These are phyloP conservation scores for Lytechinus pictus DNA, from an alignment of 35 echinoderm and acorn worm species.

Conservation along the genomic window DNA sequence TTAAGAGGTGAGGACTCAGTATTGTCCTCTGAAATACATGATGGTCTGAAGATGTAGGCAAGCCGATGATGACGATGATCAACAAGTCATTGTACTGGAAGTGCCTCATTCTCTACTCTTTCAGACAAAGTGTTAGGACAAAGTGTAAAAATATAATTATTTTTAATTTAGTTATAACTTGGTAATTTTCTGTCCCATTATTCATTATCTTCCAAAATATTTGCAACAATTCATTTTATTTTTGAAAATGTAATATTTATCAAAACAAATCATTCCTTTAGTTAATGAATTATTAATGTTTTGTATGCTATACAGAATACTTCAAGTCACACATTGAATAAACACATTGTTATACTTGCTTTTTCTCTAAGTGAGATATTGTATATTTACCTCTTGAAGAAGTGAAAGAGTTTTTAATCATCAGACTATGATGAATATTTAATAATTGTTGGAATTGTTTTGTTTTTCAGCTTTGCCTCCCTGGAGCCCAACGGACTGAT, in stretches of 20 bases:
- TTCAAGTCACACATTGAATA: not conserved
- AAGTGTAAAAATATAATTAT: too few relatives aligned
- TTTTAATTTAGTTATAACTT: too few relatives aligned
- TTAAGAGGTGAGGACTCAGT: not conserved
- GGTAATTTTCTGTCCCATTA: not conserved
- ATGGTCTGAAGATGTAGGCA: not conserved
- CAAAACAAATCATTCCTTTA: not conserved
- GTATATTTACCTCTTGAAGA: too few relatives aligned
- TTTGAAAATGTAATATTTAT: not conserved
- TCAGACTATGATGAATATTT: not conserved
- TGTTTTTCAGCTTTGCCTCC: conserved; percentile 87
- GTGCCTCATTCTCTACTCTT: not conserved
- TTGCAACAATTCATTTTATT: not conserved
- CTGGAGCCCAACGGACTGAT: conserved; percentile 92
- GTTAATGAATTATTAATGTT: not conserved
- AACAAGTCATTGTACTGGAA: not conserved
- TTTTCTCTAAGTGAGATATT: too few relatives aligned
- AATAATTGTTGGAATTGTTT: not conserved
- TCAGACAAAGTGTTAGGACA: not conserved
- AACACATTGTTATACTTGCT: too few relatives aligned
- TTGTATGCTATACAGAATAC: not conserved
- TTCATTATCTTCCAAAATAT: too few relatives aligned
- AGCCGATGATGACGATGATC: not conserved
- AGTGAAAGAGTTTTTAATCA: too few relatives aligned
- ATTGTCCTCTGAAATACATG: not conserved